Evolutionary conservation across 2,888 invertebrate species (phyloP).

Genomic region (Encarsia formosa): DNA sequence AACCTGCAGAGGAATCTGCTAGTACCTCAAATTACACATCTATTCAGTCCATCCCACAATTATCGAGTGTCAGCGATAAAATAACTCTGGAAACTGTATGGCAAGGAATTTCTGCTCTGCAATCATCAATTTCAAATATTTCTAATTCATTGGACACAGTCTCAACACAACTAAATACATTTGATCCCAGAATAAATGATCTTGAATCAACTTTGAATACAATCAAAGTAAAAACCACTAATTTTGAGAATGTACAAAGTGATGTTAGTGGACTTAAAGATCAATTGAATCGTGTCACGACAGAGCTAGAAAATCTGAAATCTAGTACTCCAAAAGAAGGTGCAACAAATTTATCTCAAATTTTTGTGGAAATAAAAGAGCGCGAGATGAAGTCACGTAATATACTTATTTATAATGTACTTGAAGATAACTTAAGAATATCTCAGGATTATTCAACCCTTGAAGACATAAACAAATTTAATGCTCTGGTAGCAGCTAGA

Average conservation of each 20-base stretch:
- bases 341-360: slow-evolving; percentile 2
- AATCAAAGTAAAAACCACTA: slow-evolving; percentile 11
- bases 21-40: no score
- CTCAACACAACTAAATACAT: slow-evolving; percentile 16
- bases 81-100: slow-evolving; percentile 24
- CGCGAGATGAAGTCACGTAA: slow-evolving; percentile 21
- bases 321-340: background rate
- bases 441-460: slow-evolving; percentile 23
- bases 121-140: slow-evolving; percentile 18
- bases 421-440: slow-evolving; percentile 22
- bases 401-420: slow-evolving; percentile 20
- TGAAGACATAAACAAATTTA: slow-evolving; percentile 23
- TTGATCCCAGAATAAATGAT: slow-evolving; percentile 23
- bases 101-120: slow-evolving; percentile 19
- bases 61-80: background rate
- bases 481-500: slow-evolving; percentile 16
- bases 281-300: slow-evolving; percentile 2
- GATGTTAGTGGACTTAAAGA: slow-evolving; percentile 16
- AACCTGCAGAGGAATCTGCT: no score
- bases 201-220: slow-evolving; percentile 13
- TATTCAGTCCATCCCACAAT: no score
- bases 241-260: slow-evolving; percentile 21
- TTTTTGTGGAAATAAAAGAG: slow-evolving; percentile 14
- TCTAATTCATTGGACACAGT: slow-evolving; percentile 18
- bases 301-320: slow-evolving; percentile 15